phyloP scores from a whole-genome alignment of 2,113 vertebrate genomes.

The Zootoca vivipara region DNA sequence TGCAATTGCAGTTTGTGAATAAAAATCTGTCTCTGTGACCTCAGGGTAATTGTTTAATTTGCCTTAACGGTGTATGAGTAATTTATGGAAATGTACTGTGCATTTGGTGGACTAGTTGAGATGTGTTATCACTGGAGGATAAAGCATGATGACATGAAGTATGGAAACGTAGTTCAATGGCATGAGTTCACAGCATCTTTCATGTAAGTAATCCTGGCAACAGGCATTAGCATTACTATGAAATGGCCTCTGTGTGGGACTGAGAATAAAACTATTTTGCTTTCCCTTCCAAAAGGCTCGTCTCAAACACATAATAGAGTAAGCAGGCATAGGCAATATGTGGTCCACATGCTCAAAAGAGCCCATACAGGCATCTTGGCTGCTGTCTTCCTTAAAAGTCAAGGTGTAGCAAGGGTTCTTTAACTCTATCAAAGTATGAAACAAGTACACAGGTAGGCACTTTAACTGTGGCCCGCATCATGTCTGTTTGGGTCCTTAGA shows the following conservation, averaged over 20 bases:
- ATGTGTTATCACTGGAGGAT: not conserved
- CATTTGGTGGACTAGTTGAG: not conserved
- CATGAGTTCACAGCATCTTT: not conserved
- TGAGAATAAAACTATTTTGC: not conserved
- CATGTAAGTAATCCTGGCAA: not conserved
- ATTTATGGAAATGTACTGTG: not conserved
- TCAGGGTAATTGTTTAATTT: not conserved
- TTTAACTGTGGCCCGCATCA: not conserved
- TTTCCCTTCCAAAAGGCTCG: not conserved
- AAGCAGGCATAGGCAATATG: slow-evolving; percentile 29
- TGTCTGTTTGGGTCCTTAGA: not conserved
- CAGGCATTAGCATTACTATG: not conserved
- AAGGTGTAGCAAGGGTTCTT: not conserved
- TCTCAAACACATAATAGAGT: fast-evolving
- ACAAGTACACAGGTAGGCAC: not conserved
- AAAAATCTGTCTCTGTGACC: not conserved
- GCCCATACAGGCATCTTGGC: not conserved
- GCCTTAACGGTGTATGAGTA: not conserved
- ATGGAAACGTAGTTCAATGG: not conserved
- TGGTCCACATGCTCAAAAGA: not conserved
- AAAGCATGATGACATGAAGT: not conserved
- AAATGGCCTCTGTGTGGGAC: slow-evolving; percentile 40
- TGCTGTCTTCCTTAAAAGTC: not conserved
- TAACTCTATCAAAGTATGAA: not conserved
- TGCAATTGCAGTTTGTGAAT: too few species aligned